Percentiles rank a stretch among this genome's conserved stretches.
phyloP scores from a whole-genome alignment of 2,797 vertebrate genomes.

The Rhinichthys osculus region DNA sequence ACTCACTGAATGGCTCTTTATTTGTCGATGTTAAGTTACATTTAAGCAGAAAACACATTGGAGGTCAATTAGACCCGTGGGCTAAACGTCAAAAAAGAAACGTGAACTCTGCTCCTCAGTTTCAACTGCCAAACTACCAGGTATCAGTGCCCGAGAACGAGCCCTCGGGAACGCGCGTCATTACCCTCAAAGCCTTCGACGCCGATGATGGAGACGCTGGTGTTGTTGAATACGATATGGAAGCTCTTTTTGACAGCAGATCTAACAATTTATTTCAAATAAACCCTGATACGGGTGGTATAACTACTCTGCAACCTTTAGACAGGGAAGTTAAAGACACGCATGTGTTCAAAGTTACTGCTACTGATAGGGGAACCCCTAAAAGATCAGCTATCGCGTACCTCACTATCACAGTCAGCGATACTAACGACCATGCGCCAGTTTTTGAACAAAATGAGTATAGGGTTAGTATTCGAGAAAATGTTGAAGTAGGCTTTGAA shows the following conservation, averaged over 20 bases:
- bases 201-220: slow-evolving; percentile 82
- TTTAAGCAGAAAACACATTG: slow-evolving; percentile 11
- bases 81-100: slow-evolving; percentile 70
- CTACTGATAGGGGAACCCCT: slow-evolving; percentile 79
- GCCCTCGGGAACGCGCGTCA: slow-evolving; percentile 82
- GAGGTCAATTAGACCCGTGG: slow-evolving; percentile 14
- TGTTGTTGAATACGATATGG: slow-evolving; percentile 83
- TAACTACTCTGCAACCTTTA: slow-evolving; percentile 81
- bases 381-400: slow-evolving; percentile 81
- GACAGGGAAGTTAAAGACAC: slow-evolving; percentile 89
- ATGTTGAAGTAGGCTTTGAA: slow-evolving; percentile 87
- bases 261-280: slow-evolving; percentile 86
- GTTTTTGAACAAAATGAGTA: slow-evolving; percentile 88
- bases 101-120: slow-evolving; percentile 79
- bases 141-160: slow-evolving; percentile 89
- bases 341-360: slow-evolving; percentile 87
- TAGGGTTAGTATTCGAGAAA: slow-evolving; percentile 85
- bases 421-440: slow-evolving; percentile 87
- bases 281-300: slow-evolving; percentile 76
- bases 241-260: slow-evolving; percentile 85
- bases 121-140: slow-evolving; percentile 87
- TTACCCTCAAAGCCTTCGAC: slow-evolving; percentile 83
- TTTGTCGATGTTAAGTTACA: slow-evolving; percentile 57
- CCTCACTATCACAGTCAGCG: slow-evolving; percentile 86
- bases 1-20: slow-evolving; percentile 12